phyloP scores from a whole-genome alignment of 53 echinoderm and acorn worm species.

The Actinopyga echinites region DNA sequence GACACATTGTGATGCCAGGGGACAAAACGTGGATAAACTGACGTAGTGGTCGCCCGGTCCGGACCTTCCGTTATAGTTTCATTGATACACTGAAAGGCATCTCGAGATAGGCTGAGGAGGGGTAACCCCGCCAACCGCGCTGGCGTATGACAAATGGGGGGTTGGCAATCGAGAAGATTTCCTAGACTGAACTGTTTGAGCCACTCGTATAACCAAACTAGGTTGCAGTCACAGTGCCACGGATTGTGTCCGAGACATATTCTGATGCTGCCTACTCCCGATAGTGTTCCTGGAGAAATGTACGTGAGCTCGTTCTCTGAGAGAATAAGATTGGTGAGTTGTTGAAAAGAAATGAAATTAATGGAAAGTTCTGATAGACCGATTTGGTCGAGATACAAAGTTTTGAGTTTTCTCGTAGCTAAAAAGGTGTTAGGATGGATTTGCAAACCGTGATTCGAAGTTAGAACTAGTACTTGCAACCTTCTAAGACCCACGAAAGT shows the following conservation, averaged over 20 bases:
- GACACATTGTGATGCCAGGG: background rate
- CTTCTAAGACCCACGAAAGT: slow-evolving; percentile 32
- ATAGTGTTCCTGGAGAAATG: slow-evolving; percentile 33
- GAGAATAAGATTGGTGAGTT: slow-evolving; percentile 34
- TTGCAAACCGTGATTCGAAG: slow-evolving; percentile 17
- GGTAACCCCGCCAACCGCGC: slow-evolving; percentile 4
- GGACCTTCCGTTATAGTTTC: slow-evolving; percentile 28
- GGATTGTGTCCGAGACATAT: slow-evolving; percentile 40
- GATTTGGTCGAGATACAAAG: slow-evolving; percentile 15
- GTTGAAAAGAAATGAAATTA: slow-evolving; percentile 36
- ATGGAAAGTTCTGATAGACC: slow-evolving; percentile 19
- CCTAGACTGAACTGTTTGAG: slow-evolving; percentile 34
- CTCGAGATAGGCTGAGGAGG: background rate
- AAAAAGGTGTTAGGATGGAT: slow-evolving; percentile 40
- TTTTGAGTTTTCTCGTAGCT: slow-evolving; percentile 22
- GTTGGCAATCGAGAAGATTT: background rate
- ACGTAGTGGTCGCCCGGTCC: slow-evolving; percentile 5
- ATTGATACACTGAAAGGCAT: slow-evolving; percentile 37
- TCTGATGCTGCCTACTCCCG: slow-evolving; percentile 36
- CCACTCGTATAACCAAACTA: slow-evolving; percentile 39
- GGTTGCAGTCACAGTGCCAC: slow-evolving; percentile 43
- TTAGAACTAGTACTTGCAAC: slow-evolving; percentile 6
- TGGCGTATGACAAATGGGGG: slow-evolving; percentile 9
- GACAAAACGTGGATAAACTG: slow-evolving; percentile 6
- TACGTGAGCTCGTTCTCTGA: background rate